phyloP scores from a whole-genome alignment of 2,888 invertebrate genomes.

The Petrophora chlorosata region DNA sequence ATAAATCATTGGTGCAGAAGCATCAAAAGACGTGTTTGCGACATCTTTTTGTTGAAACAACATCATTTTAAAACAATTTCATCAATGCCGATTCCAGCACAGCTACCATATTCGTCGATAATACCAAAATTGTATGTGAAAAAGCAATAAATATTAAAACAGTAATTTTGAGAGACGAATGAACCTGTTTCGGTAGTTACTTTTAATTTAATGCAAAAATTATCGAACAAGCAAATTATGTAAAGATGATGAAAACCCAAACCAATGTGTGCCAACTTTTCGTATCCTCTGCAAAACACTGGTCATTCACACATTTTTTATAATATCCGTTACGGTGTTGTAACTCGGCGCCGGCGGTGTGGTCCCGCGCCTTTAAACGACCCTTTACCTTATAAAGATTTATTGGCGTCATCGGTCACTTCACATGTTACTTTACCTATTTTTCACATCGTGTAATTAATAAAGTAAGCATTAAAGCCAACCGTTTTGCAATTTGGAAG shows the following conservation, averaged over 20 bases:
- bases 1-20: not conserved
- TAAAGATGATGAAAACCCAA: conserved; percentile 49
- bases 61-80: conserved; percentile 2
- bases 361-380: conserved; percentile 42
- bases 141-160: conserved; percentile 8
- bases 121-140: conserved; percentile 8
- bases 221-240: conserved; percentile 39
- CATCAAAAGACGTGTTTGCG: not conserved
- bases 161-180: conserved; percentile 8
- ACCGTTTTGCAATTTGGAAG: conserved; percentile 20
- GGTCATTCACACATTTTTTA: conserved; percentile 63
- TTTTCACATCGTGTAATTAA: conserved; percentile 28
- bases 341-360: conserved; percentile 27
- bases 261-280: conserved; percentile 53
- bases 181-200: conserved; percentile 26
- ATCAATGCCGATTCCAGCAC: not conserved
- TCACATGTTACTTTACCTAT: conserved; percentile 21
- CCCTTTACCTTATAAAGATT: conserved; percentile 53
- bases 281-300: conserved; percentile 47
- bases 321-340: conserved; percentile 49
- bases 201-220: conserved; percentile 35
- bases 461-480: conserved; percentile 19
- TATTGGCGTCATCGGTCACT: conserved; percentile 40
- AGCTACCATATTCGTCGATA: conserved; percentile 3
- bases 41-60: not conserved